These are phyloP conservation scores for Eurois occulta DNA, from an alignment of 2,888 invertebrate species.

Conservation along the genomic window DNA sequence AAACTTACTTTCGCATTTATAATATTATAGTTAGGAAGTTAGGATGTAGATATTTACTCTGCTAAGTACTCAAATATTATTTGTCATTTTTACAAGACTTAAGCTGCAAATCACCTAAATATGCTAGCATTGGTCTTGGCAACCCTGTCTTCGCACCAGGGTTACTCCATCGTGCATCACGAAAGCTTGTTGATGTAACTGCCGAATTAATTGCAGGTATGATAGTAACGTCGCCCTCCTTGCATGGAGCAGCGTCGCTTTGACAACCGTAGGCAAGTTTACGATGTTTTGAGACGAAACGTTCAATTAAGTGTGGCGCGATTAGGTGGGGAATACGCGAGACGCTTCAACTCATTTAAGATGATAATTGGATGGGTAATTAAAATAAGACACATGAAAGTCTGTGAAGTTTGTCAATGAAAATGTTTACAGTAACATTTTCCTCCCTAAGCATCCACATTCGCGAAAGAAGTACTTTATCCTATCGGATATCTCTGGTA, in stretches of 20 bases:
- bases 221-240: conserved; percentile 43
- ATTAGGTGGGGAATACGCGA: conserved; percentile 25
- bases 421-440: background rate
- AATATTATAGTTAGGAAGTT: no score
- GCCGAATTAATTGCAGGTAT: conserved; percentile 62
- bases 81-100: background rate
- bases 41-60: background rate
- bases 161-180: conserved; percentile 33
- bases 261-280: conserved; percentile 42
- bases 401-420: background rate
- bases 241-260: conserved; percentile 16
- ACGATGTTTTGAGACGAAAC: conserved; percentile 38
- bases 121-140: background rate
- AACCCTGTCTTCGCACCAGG: conserved; percentile 16
- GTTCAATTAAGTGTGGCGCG: conserved; percentile 16
- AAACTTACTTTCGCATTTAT: no score
- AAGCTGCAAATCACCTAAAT: background rate
- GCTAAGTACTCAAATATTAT: background rate
- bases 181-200: conserved; percentile 47
- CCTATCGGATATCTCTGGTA: conserved; percentile 2
- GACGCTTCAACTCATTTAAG: conserved; percentile 12
- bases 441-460: background rate
- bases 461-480: background rate
- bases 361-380: conserved; percentile 22
- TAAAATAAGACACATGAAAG: background rate